Evolutionary conservation across 2,113 vertebrate genomes (phyloP), one percentile per base, ranked within the genome.

Genomic region (Echinops telfairi): DNA sequence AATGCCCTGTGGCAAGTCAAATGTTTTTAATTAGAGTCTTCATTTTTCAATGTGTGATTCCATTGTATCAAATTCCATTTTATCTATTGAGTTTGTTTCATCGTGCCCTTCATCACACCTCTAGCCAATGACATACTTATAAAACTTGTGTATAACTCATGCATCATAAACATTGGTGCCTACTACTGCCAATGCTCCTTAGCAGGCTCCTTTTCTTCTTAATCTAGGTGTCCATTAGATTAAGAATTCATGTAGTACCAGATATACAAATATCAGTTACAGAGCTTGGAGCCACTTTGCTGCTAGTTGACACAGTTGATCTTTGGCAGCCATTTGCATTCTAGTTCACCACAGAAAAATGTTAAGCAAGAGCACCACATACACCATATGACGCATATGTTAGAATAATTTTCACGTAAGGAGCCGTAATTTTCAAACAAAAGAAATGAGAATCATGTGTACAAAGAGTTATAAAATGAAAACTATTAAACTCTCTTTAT

Each of bases 1-100:
- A 71, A 40, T 75, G n/a, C 36, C n/a, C 82, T 57, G 12, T 64
- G 14, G 22, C 64, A 88, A 89, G 22, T 19, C 20, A 79, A 68
- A 17, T 93, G 25, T 73, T 79, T 17, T n/a, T 85, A 53, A 89
- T 71, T 79, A 19, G n/a, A 90, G 73, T 64, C 36, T 77, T 83
- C 16, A 33, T 84, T 66, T 81, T 71, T 80, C 11, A 62, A 68
- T 81, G 68, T 92, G 33, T 43, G 40, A 80, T 43, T 86, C 15
- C 73, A 57, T 57, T 75, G 53, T 86, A 71, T 86, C 53, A 40
- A 68, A 82, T 1, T 43, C n/a, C 53, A 89, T 81, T 92, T 73
- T 68, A 31, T 60, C 14, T 81, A 15, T 66, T 89, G 10, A 70
- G 66, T 66, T 38, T 23, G 70, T 22, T 36, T 29, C 25, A 66